phyloP scores from a whole-genome alignment of 2,888 invertebrate species.

The Melinopterus prodromus region DNA sequence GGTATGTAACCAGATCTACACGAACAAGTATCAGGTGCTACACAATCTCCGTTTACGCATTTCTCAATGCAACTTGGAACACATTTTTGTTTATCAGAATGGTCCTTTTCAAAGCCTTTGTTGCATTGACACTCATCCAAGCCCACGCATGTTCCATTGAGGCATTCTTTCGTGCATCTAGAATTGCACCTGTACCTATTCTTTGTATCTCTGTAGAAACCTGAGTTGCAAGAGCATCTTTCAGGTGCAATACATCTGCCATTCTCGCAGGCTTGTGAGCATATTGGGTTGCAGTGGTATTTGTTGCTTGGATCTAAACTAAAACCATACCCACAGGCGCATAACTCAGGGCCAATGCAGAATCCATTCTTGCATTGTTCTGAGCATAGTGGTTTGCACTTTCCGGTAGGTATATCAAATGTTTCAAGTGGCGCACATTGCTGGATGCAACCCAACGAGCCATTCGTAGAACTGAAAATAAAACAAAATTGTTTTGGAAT shows the following conservation, averaged over 20 bases:
- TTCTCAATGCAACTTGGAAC: slow-evolving; percentile 38
- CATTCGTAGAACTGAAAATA: neutral
- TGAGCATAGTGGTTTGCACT: slow-evolving; percentile 57
- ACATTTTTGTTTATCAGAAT: slow-evolving; percentile 33
- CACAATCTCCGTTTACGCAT: slow-evolving; percentile 56
- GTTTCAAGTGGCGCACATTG: slow-evolving; percentile 26
- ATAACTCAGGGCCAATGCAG: slow-evolving; percentile 51
- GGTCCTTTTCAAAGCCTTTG: slow-evolving; percentile 46
- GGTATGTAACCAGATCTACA: slow-evolving; percentile 34
- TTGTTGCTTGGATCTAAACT: slow-evolving; percentile 28
- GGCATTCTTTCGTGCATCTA: slow-evolving; percentile 35
- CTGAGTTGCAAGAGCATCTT: slow-evolving; percentile 29
- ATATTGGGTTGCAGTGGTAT: slow-evolving; percentile 27
- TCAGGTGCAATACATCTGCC: slow-evolving; percentile 31
- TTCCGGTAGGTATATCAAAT: slow-evolving; percentile 32
- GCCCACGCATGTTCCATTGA: slow-evolving; percentile 41
- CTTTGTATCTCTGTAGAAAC: slow-evolving; percentile 33
- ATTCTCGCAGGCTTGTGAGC: slow-evolving; percentile 28
- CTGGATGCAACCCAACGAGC: neutral
- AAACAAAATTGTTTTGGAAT: no score
- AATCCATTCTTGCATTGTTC: slow-evolving; percentile 42
- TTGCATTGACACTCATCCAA: slow-evolving; percentile 45
- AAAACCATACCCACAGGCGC: slow-evolving; percentile 49
- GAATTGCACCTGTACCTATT: slow-evolving; percentile 41
- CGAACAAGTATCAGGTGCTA: slow-evolving; percentile 37